A percentile compares a stretch with the other conserved stretches of the same genome.
phyloP scores from a whole-genome alignment of 2,797 vertebrate species.

The Falco rusticolus region DNA sequence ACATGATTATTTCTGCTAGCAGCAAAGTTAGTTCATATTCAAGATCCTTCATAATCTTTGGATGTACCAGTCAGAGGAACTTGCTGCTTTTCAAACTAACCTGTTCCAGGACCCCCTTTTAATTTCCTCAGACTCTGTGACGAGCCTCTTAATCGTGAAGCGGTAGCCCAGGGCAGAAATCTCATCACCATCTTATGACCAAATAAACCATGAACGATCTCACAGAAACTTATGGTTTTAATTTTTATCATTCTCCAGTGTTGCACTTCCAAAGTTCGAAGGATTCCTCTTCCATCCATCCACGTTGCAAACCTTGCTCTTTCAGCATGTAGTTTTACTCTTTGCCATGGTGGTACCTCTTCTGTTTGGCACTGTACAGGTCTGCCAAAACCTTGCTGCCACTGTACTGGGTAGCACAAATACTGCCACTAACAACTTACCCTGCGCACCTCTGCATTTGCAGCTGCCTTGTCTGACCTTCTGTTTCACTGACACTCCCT shows the following conservation, averaged over 20 bases:
- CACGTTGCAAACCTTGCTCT: background rate
- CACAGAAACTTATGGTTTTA: background rate
- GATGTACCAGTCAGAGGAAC: background rate
- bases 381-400: background rate
- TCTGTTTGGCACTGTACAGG: background rate
- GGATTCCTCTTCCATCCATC: background rate
- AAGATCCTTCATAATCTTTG: background rate
- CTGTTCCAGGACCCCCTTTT: background rate
- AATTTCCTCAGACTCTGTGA: background rate
- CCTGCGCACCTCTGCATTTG: background rate
- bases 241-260: background rate
- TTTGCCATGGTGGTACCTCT: background rate
- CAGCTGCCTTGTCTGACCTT: accelerated
- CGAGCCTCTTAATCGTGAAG: background rate
- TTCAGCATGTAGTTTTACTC: background rate
- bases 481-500: background rate
- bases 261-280: background rate
- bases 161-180: background rate
- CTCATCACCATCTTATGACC: background rate
- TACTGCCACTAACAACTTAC: background rate
- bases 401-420: background rate
- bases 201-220: background rate
- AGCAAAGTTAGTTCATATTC: background rate
- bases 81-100: background rate
- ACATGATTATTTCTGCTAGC: background rate